Percentiles rank a stretch among this genome's conserved stretches.
phyloP scores from a whole-genome alignment of 2,797 vertebrate species.

The Salmo trutta region DNA sequence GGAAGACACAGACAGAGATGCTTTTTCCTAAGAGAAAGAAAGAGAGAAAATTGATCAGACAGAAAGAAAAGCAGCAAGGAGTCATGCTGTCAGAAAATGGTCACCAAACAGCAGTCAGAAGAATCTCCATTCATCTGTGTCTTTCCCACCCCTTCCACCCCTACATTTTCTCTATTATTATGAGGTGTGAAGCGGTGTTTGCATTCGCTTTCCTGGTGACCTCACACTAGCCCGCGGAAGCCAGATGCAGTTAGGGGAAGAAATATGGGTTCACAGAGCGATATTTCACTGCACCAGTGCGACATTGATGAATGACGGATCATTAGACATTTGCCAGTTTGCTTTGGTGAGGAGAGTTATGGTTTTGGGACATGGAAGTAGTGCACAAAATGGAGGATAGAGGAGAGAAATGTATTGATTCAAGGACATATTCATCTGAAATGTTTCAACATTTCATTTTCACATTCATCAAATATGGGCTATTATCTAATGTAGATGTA shows the following conservation, averaged over 20 bases:
- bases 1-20: no score
- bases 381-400: conserved; percentile 29
- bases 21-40: no score
- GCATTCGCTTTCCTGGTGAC: conserved; percentile 61
- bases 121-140: conserved; percentile 54
- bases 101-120: conserved; percentile 35
- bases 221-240: conserved; percentile 50
- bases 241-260: conserved; percentile 43
- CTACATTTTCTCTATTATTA: conserved; percentile 70
- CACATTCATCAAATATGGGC: no score
- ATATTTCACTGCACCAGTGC: conserved; percentile 72
- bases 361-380: conserved; percentile 38
- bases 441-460: neutral
- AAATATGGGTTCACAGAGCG: conserved; percentile 59
- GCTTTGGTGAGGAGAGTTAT: conserved; percentile 77
- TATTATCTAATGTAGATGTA: neutral
- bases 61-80: no score
- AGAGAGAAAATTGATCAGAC: no score
- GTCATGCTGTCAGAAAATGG: conserved; percentile 9
- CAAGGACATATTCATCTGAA: neutral
- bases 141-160: conserved; percentile 44
- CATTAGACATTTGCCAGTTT: conserved; percentile 78
- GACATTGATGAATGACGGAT: conserved; percentile 78
- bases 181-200: conserved; percentile 65
- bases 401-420: conserved; percentile 13